Base-by-base conservation (phyloP, 2,888 invertebrate species). In the Tuberolachnus salignus region DNA sequence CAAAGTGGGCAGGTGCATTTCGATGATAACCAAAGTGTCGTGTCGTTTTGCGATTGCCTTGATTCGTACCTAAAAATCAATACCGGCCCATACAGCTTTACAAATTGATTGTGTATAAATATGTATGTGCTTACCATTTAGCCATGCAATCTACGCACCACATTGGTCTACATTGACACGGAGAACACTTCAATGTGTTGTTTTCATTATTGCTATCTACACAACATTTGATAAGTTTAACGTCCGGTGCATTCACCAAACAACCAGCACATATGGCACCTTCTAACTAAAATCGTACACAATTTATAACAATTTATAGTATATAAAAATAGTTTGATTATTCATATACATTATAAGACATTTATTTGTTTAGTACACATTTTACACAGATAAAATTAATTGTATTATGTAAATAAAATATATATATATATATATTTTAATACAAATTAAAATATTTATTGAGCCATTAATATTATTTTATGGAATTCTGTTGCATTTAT, bases 1-100 rank as follows among this genome's bases (percentile, higher is more conserved):
- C 96, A 96, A 84, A 94, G 92, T 10, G 96, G 96, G 86, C 96
- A 96, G 0, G 94, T 90, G 85, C 94, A 93, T 85, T 92, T 93
- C 11, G 91, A 91, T 53, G 90, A 88, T 81, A 96, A 87, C 96
- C 96, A 96, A 16, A 89, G 88, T 82, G 90, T 90, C 10, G 92
- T 91, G 81, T 89, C 88, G 44, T 89, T 87, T 82, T 90, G 89
- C 83, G 90, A 89, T 85, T 94, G 94, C 59, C 94, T 89, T 66
- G 94, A 91, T 16, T 93, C 94, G 88, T 94, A 95, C 89, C 89
- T 89, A 83, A 81, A 85, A 82, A n/a, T n/a, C n/a, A n/a, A n/a
- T n/a, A n/a, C n/a, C n/a, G n/a, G n/a, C n/a, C 42, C 80, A 81
- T 53, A 55, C 63, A 11, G 61, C 59, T 81, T 34, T 14, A 66